Evolutionary conservation across 2,113 vertebrate genomes (phyloP).

Genomic region (Ammodytes dubius): DNA sequence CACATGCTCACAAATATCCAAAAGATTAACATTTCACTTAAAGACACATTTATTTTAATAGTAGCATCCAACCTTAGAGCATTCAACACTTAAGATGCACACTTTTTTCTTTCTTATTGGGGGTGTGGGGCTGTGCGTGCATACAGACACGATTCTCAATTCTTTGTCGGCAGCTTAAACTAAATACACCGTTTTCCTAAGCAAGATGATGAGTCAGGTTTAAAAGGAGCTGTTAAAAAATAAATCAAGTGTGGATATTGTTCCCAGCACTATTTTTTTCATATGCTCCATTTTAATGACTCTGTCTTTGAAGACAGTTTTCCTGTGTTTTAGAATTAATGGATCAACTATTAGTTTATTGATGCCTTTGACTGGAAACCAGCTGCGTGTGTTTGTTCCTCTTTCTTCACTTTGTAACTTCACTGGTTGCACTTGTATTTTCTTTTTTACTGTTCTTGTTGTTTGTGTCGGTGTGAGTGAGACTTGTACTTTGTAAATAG

Average conservation of each 20-base stretch:
- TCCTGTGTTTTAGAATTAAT: neutral
- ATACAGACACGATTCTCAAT: neutral
- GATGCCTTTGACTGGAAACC: neutral
- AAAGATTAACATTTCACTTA: constrained; percentile 1
- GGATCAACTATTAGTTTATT: neutral
- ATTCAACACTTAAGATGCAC: constrained; percentile 13
- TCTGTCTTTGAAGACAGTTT: neutral
- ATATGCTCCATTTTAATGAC: neutral
- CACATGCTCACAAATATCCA: neutral
- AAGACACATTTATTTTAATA: neutral
- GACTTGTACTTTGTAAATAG: constrained; percentile 15
- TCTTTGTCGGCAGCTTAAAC: neutral
- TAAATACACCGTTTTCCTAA: neutral
- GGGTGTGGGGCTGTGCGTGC: neutral
- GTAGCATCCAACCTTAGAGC: neutral
- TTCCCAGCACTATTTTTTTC: neutral
- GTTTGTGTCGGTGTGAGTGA: neutral
- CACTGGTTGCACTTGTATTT: neutral
- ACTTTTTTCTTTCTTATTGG: neutral
- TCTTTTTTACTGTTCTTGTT: constrained; percentile 2
- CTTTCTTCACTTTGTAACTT: neutral
- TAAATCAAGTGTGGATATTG: neutral
- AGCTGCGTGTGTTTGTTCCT: neutral
- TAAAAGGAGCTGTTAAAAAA: neutral
- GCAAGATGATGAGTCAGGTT: neutral